A percentile compares a stretch with the other conserved stretches of the same genome.
Evolutionary conservation across 1,140 invertebrate species (phyloP).

Genomic region (Drosophila nigromelanica): DNA sequence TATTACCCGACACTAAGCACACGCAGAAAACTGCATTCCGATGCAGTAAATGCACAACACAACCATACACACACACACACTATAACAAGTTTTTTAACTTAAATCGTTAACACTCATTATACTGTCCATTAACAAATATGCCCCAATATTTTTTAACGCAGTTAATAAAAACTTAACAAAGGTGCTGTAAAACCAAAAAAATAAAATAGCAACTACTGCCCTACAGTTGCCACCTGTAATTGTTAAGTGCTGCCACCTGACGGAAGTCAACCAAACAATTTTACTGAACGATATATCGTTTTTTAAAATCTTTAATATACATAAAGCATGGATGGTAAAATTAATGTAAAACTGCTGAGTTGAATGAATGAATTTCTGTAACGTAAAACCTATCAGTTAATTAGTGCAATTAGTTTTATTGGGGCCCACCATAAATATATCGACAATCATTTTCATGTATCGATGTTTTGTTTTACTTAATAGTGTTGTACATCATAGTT

Average conservation of each 20-base stretch:
- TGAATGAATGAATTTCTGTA: too few species aligned
- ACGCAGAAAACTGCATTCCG: constrained; percentile 27
- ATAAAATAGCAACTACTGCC: constrained; percentile 7
- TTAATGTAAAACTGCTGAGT: not conserved
- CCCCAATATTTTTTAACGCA: not conserved
- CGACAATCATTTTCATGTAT: not conserved
- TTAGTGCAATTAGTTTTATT: not conserved
- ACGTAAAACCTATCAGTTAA: not conserved
- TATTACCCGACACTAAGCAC: constrained; percentile 20
- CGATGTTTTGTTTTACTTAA: not conserved
- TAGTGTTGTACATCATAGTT: too few species aligned
- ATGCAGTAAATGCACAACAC: constrained; percentile 24
- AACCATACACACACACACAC: not conserved
- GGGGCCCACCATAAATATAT: not conserved
- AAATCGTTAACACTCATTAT: not conserved
- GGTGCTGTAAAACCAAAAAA: constrained; percentile 1
- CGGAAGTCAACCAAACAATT: not conserved
- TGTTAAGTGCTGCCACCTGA: constrained; percentile 10
- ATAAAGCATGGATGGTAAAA: not conserved
- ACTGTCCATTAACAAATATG: not conserved
- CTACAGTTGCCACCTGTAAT: constrained; percentile 33
- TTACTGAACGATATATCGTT: not conserved
- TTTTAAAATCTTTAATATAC: not conserved
- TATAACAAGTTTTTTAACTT: not conserved
- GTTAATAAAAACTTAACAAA: constrained; percentile 7